Percentiles rank a stretch among this genome's conserved stretches.
phyloP scores from a whole-genome alignment of 2,888 invertebrate genomes.

The Ommatoiulus sabulosus region DNA sequence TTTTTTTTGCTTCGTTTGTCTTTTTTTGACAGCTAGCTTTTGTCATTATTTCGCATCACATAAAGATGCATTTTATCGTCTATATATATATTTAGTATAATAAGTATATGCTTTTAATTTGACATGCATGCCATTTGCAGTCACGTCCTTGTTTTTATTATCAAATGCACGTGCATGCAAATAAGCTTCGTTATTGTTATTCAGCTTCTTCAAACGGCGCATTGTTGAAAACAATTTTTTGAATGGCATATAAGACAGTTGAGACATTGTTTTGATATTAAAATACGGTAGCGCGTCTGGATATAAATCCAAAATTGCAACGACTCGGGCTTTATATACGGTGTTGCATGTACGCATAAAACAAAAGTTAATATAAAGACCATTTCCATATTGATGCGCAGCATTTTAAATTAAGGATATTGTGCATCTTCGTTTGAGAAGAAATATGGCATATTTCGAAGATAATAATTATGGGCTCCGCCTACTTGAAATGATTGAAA shows the following conservation, averaged over 20 bases:
- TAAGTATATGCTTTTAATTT: conserved; percentile 22
- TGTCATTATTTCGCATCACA: conserved; percentile 34
- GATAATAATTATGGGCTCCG: no score
- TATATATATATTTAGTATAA: neutral
- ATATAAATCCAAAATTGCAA: neutral
- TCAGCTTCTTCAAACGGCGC: neutral
- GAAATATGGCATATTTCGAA: no score
- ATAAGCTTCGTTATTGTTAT: conserved; percentile 28
- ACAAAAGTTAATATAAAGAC: conserved; percentile 16
- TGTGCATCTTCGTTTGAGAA: neutral
- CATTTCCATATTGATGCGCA: neutral
- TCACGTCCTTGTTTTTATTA: conserved; percentile 34
- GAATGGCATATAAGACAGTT: conserved; percentile 34
- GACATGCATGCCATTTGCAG: conserved; percentile 28
- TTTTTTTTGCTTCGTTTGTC: neutral
- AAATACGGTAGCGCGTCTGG: conserved; percentile 18
- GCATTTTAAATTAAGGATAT: conserved; percentile 16
- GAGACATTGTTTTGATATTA: conserved; percentile 26
- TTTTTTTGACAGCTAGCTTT: conserved; percentile 33
- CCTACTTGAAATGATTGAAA: no score
- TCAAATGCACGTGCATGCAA: conserved; percentile 34
- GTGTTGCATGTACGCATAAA: neutral
- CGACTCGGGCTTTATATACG: neutral
- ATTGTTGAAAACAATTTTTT: conserved; percentile 32
- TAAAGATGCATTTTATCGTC: conserved; percentile 19